A percentile compares a stretch with the other conserved stretches of the same genome.
These are phyloP conservation scores for Eurytoma adleriae DNA, from an alignment of 2,888 invertebrate species.

Conservation along the genomic window DNA sequence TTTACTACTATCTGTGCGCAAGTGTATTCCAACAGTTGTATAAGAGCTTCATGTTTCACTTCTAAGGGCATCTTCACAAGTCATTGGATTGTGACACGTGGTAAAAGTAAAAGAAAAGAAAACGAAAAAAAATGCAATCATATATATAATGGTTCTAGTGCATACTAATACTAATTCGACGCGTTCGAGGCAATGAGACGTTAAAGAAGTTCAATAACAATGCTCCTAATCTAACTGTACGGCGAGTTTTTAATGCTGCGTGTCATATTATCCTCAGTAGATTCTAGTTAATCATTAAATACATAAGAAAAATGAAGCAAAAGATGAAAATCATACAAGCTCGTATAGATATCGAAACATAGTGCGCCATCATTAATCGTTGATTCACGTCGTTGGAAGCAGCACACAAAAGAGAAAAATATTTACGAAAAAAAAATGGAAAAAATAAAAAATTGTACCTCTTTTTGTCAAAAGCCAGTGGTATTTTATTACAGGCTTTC, in stretches of 20 bases:
- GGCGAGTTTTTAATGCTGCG: conserved; percentile 52
- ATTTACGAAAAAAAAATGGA: conserved; percentile 43
- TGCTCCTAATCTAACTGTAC: conserved; percentile 39
- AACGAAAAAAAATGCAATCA: conserved; percentile 39
- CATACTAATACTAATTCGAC: conserved; percentile 35
- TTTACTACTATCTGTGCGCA: conserved; percentile 69
- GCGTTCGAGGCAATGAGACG: conserved; percentile 9
- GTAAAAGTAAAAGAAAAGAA: conserved; percentile 52
- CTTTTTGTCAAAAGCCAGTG: conserved; percentile 55
- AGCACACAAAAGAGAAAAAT: conserved; percentile 31
- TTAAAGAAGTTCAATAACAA: conserved; percentile 33
- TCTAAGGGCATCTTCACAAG: conserved; percentile 66
- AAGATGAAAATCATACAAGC: conserved; percentile 57
- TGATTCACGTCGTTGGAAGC: conserved; percentile 32
- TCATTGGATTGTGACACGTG: conserved; percentile 60
- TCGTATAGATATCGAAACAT: conserved; percentile 66
- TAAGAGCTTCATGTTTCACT: conserved; percentile 74
- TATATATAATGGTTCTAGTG: conserved; percentile 46
- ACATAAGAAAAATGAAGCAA: conserved; percentile 51
- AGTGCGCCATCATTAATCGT: conserved; percentile 60
- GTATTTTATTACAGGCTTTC: conserved; percentile 60
- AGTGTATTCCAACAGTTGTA: conserved; percentile 71
- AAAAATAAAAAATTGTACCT: conserved; percentile 41
- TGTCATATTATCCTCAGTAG: conserved; percentile 56
- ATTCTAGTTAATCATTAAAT: conserved; percentile 57